Evolutionary conservation across 2,797 vertebrate genomes (phyloP).

Genomic region (Naso thynnoides): DNA sequence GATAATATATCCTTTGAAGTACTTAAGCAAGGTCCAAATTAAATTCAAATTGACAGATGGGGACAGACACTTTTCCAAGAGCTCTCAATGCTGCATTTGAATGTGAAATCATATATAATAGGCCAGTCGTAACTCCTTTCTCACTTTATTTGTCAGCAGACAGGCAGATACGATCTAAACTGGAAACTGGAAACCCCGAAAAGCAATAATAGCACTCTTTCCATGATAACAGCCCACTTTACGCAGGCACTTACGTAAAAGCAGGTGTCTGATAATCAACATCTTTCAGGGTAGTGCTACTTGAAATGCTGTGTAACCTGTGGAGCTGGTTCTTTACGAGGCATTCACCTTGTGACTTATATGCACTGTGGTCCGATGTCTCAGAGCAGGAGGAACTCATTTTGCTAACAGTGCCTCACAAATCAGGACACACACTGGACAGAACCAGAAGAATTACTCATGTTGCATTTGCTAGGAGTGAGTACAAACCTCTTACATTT

Average conservation of each 20-base stretch:
- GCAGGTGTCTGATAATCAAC: background rate
- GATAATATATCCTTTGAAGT: too few relatives aligned
- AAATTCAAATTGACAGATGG: background rate
- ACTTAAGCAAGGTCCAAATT: background rate
- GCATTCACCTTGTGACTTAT: slow-evolving; percentile 3
- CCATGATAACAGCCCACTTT: slow-evolving; percentile 4
- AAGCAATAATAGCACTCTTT: background rate
- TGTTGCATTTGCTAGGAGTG: slow-evolving; percentile 80
- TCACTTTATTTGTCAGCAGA: slow-evolving; percentile 9
- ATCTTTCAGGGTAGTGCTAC: background rate
- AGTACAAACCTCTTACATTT: slow-evolving; percentile 45
- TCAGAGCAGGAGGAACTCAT: slow-evolving; percentile 16
- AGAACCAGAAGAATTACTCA: slow-evolving; percentile 48
- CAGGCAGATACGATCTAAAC: background rate
- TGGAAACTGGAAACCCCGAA: background rate
- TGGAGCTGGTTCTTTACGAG: slow-evolving; percentile 53
- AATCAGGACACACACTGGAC: slow-evolving; percentile 13
- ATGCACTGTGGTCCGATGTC: background rate
- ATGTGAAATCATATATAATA: background rate
- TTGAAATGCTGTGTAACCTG: slow-evolving; percentile 59
- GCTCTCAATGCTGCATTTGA: background rate
- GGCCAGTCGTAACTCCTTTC: background rate
- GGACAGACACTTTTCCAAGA: background rate
- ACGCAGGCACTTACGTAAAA: slow-evolving; percentile 37
- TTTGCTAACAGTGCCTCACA: background rate